Evolutionary conservation across 2,888 invertebrate genomes (phyloP).

Genomic region (Tanytarsus gracilentus): DNA sequence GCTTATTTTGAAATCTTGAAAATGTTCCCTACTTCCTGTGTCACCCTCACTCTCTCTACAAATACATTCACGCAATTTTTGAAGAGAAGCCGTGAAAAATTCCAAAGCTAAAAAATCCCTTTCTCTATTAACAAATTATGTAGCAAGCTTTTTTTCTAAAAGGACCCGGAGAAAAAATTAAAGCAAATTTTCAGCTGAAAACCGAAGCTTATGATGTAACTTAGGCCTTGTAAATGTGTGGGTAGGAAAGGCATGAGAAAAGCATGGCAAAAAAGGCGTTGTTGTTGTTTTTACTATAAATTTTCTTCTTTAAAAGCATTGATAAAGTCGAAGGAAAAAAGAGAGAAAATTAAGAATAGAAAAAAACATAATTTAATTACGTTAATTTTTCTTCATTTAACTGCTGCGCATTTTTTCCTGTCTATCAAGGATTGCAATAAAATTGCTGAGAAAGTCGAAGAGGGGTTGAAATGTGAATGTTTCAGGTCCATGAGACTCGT

Average conservation of each 20-base stretch:
- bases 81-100: too few species aligned
- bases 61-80: too few species aligned
- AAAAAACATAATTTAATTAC: conserved; percentile 14
- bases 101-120: too few species aligned
- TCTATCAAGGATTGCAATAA: neutral
- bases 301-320: neutral
- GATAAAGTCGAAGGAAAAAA: neutral
- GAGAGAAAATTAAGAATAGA: neutral
- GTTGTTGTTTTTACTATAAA: neutral
- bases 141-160: too few species aligned
- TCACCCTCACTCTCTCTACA: too few species aligned
- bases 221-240: neutral
- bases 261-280: conserved; percentile 23
- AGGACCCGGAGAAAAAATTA: too few species aligned
- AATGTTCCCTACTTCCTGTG: too few species aligned
- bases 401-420: neutral
- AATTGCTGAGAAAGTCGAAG: neutral
- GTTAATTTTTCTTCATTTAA: conserved; percentile 19
- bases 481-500: neutral
- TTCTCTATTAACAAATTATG: too few species aligned
- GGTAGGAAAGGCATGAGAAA: conserved; percentile 4
- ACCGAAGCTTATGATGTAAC: too few species aligned
- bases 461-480: neutral
- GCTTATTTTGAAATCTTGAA: too few species aligned
- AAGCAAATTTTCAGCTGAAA: too few species aligned